A percentile compares a stretch with the other conserved stretches of the same genome.
Conservation (phyloP, 2,113 vertebrate genomes). For the Dromiciops gliroides region DNA sequence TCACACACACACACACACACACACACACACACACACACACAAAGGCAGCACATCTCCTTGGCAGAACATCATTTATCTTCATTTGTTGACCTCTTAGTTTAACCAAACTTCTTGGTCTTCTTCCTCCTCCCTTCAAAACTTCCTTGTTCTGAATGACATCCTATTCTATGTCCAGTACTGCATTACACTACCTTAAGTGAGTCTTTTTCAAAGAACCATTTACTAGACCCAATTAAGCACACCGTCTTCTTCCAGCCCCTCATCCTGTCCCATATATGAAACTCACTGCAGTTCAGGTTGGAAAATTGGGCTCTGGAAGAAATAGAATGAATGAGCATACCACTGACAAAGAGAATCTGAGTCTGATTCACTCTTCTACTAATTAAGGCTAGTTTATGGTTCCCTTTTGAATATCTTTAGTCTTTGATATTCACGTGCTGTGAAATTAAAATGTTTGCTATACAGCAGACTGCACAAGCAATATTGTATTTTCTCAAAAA, state of each 20-base stretch:
- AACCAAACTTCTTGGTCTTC: neutral
- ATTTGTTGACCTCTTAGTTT: neutral
- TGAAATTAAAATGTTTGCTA: neutral
- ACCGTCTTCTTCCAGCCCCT: neutral
- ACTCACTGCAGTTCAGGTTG: neutral
- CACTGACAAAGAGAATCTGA: neutral
- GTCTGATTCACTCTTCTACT: neutral
- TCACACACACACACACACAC: neutral
- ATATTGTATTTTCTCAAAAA: neutral
- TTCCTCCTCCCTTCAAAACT: neutral
- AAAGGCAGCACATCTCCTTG: neutral
- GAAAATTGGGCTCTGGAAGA: neutral
- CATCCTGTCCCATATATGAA: neutral
- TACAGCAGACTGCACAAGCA: neutral
- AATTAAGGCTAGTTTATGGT: neutral
- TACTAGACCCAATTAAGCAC: neutral
- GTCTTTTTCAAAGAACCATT: neutral
- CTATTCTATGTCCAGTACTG: neutral
- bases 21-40: neutral
- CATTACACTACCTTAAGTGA: neutral
- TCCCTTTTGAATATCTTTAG: conserved; percentile 11
- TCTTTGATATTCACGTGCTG: neutral
- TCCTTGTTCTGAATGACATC: neutral
- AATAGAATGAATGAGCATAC: neutral
- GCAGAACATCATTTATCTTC: neutral